phyloP scores from a whole-genome alignment of 2,797 vertebrate genomes.

The Dendrocincla fuliginosa region DNA sequence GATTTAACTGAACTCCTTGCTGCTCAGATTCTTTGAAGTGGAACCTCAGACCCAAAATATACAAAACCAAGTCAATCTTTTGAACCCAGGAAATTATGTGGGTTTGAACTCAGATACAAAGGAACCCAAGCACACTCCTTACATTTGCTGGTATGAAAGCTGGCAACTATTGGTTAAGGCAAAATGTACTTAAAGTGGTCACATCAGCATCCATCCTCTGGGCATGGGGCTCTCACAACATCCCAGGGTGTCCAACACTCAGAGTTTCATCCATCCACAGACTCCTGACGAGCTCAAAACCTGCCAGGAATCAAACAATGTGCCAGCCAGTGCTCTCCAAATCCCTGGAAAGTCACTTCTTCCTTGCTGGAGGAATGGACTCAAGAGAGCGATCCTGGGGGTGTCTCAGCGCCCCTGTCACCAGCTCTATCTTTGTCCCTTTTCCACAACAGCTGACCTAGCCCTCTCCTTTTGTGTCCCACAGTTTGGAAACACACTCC shows the following conservation, averaged over 20 bases:
- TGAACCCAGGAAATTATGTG: not conserved
- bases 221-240: fast-evolving
- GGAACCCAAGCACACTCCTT: not conserved
- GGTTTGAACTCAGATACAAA: not conserved
- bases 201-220: fast-evolving
- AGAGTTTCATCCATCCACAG: not conserved
- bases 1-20: not conserved
- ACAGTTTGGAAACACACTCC: fast-evolving
- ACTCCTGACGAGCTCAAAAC: not conserved
- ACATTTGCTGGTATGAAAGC: not conserved
- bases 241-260: not conserved
- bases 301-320: not conserved
- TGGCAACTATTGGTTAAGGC: not conserved
- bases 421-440: not conserved
- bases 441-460: fast-evolving
- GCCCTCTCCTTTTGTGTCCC: not conserved
- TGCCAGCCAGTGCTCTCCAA: not conserved
- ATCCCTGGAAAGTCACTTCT: not conserved
- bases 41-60: not conserved
- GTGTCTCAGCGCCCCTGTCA: fast-evolving
- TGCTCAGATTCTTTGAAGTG: not conserved
- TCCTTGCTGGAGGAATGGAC: not conserved
- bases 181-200: not conserved
- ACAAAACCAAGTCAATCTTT: not conserved
- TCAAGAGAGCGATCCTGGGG: fast-evolving